A percentile compares a stretch with the other conserved stretches of the same genome.
Evolutionary conservation across 2,797 vertebrate species (phyloP).

Genomic region (Falco concolor): DNA sequence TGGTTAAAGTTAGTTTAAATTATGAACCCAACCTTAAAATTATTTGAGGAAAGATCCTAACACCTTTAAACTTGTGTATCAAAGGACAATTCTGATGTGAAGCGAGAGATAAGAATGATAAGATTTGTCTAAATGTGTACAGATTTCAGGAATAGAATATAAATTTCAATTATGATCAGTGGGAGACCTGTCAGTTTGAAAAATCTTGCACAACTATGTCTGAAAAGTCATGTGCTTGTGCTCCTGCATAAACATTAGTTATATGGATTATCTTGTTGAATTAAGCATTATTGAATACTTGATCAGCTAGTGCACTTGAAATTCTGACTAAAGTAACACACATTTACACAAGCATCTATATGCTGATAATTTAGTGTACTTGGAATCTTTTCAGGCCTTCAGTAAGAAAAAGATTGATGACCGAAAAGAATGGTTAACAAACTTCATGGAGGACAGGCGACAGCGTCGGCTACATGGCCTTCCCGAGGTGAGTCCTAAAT

Average conservation of each 20-base stretch:
- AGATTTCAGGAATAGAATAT: background rate
- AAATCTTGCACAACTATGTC: background rate
- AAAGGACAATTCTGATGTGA: background rate
- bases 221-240: background rate
- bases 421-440: constrained; percentile 97
- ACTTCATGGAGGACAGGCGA: constrained; percentile 97
- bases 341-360: background rate
- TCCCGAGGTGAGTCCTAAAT: constrained; percentile 84
- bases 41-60: background rate
- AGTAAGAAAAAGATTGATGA: constrained; percentile 99
- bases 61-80: background rate
- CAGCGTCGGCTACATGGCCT: constrained; percentile 94
- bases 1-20: background rate
- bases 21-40: background rate
- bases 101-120: background rate
- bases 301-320: background rate
- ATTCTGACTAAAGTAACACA: background rate
- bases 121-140: background rate
- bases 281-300: background rate
- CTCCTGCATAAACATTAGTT: background rate
- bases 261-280: background rate
- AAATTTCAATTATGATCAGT: background rate
- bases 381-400: constrained; percentile 85
- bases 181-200: background rate
- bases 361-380: background rate